phyloP scores from a whole-genome alignment of 1,140 invertebrate species.

The Papilio polytes region DNA sequence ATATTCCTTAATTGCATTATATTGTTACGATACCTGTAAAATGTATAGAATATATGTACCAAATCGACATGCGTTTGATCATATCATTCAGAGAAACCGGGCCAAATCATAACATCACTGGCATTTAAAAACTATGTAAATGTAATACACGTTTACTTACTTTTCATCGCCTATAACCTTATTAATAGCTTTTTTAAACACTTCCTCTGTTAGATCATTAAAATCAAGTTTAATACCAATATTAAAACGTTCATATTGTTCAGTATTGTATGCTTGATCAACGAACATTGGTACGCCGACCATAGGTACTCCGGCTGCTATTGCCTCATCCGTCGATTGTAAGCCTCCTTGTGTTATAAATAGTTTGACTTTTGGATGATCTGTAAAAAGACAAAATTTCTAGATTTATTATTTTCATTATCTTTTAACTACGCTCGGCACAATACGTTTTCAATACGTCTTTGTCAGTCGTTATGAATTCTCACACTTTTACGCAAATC shows the following conservation, averaged over 20 bases:
- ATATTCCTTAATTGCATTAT: slow-evolving; percentile 39
- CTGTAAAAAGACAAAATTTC: slow-evolving; percentile 34
- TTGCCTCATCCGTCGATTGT: slow-evolving; percentile 49
- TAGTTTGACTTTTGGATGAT: slow-evolving; percentile 50
- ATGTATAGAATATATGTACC: too few relatives aligned
- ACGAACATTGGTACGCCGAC: slow-evolving; percentile 50
- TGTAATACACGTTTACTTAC: too few relatives aligned
- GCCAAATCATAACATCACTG: too few relatives aligned
- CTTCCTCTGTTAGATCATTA: slow-evolving; percentile 37
- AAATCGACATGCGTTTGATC: too few relatives aligned
- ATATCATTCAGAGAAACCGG: too few relatives aligned
- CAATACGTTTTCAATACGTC: too few relatives aligned
- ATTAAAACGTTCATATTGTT: slow-evolving; percentile 45
- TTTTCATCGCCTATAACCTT: slow-evolving; percentile 35
- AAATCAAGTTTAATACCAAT: slow-evolving; percentile 46
- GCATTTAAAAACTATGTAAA: too few relatives aligned
- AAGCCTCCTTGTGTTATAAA: slow-evolving; percentile 55
- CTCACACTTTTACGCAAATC: too few relatives aligned
- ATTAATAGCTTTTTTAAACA: slow-evolving; percentile 43
- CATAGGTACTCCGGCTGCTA: slow-evolving; percentile 48
- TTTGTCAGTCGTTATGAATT: too few relatives aligned
- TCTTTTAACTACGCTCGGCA: too few relatives aligned
- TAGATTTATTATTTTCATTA: too few relatives aligned
- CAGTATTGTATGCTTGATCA: slow-evolving; percentile 50
- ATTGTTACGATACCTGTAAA: slow-evolving; percentile 52